These are phyloP conservation scores for Cettia cetti DNA, from an alignment of 2,113 vertebrate genomes.

Conservation along the genomic window DNA sequence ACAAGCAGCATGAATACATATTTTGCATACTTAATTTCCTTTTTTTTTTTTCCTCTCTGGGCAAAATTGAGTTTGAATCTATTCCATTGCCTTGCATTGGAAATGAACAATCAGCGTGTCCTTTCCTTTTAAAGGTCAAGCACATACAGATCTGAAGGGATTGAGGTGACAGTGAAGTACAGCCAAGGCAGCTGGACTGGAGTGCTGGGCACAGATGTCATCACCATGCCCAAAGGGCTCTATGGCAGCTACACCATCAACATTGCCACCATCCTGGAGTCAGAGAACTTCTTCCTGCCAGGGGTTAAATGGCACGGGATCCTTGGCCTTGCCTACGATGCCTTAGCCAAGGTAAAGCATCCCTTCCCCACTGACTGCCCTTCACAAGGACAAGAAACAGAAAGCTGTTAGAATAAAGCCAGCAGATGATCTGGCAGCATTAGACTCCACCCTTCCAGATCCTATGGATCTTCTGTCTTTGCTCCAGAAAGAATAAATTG, in stretches of 20 bases:
- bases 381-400: neutral
- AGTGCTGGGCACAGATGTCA: slow-evolving; percentile 81
- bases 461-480: neutral
- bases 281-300: slow-evolving; percentile 91
- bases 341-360: slow-evolving; percentile 85
- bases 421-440: neutral
- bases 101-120: neutral
- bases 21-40: neutral
- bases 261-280: slow-evolving; percentile 87
- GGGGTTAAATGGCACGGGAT: slow-evolving; percentile 95
- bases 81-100: neutral
- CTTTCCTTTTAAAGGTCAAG: slow-evolving; percentile 78
- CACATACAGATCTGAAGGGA: slow-evolving; percentile 74
- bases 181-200: slow-evolving; percentile 96
- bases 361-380: neutral
- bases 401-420: neutral
- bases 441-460: neutral
- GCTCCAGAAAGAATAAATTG: neutral
- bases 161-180: slow-evolving; percentile 84
- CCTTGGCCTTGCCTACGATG: slow-evolving; percentile 88
- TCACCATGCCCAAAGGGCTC: slow-evolving; percentile 85
- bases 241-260: slow-evolving; percentile 81
- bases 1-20: neutral
- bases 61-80: neutral
- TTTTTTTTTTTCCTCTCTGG: neutral